A percentile compares a stretch with the other conserved stretches of the same genome.
Evolutionary conservation across 2,113 vertebrate species (phyloP).

Genomic region (Riparia riparia): DNA sequence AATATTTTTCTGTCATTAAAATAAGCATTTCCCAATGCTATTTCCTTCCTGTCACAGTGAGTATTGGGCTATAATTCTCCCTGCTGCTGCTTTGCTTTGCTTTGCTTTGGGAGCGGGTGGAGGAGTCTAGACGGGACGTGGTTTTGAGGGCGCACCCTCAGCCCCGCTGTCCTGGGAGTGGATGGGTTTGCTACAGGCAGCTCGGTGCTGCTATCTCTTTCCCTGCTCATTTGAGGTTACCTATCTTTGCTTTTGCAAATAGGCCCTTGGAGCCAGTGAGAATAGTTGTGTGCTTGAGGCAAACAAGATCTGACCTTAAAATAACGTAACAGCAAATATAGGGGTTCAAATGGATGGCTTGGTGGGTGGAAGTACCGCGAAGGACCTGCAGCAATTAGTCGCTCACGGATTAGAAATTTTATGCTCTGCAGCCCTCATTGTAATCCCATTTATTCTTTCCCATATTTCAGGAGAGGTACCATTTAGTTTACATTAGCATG

Average conservation of each 20-base stretch:
- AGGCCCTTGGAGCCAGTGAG: neutral
- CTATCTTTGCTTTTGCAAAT: neutral
- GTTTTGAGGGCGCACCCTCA: fast-evolving
- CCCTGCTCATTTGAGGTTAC: neutral
- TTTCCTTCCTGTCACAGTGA: constrained; percentile 54
- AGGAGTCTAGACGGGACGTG: neutral
- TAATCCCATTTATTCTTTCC: constrained; percentile 38
- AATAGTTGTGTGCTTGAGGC: constrained; percentile 6
- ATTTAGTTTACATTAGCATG: constrained; percentile 37
- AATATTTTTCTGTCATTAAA: constrained; percentile 69
- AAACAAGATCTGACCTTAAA: constrained; percentile 18
- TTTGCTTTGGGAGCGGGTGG: neutral
- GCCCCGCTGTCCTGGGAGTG: neutral
- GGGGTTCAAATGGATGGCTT: neutral
- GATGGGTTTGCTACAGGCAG: neutral
- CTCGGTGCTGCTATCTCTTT: neutral
- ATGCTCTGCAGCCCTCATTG: neutral
- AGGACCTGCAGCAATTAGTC: neutral
- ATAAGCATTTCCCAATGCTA: constrained; percentile 56
- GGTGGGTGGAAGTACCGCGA: neutral
- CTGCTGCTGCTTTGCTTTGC: neutral
- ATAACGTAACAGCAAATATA: neutral
- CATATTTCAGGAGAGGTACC: constrained; percentile 24
- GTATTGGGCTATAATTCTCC: constrained; percentile 59
- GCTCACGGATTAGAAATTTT: neutral